Evolutionary conservation across 2,888 invertebrate genomes (phyloP).

Genomic region (Leistus spinibarbis): DNA sequence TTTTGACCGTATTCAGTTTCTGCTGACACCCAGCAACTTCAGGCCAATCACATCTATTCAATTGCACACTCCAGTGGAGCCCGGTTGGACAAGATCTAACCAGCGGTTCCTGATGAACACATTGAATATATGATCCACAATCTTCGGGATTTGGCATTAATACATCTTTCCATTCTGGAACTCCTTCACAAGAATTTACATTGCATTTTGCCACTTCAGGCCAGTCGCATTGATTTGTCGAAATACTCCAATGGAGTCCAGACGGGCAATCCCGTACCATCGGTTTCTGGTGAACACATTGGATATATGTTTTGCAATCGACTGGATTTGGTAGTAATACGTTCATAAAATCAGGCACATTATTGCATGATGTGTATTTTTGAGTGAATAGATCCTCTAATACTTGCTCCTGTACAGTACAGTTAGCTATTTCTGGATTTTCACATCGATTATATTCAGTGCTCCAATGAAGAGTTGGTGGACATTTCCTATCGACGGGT

Average conservation of each 20-base stretch:
- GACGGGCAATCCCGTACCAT: conserved; percentile 31
- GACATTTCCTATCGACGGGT: conserved; percentile 9
- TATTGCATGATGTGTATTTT: neutral
- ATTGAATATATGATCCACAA: conserved; percentile 28
- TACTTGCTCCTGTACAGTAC: neutral
- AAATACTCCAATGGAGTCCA: conserved; percentile 38
- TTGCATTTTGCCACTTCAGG: conserved; percentile 37
- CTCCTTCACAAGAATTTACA: neutral
- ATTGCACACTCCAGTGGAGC: conserved; percentile 35
- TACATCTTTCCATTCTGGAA: neutral
- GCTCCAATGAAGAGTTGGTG: conserved; percentile 34
- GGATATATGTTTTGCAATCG: conserved; percentile 22
- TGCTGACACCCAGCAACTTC: conserved; percentile 6
- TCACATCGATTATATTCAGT: conserved; percentile 34
- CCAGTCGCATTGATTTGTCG: conserved; percentile 36
- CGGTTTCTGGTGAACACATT: conserved; percentile 30
- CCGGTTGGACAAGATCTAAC: conserved; percentile 31
- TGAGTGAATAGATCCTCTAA: neutral
- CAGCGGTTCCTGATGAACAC: conserved; percentile 20
- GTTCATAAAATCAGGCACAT: conserved; percentile 15
- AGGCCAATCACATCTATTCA: conserved; percentile 28
- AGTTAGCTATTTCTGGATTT: conserved; percentile 27
- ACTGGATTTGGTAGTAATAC: conserved; percentile 25
- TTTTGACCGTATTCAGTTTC: neutral
- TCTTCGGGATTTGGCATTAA: conserved; percentile 20